phyloP scores from a whole-genome alignment of 2,113 vertebrate species.

The Hiodon tergisus region DNA sequence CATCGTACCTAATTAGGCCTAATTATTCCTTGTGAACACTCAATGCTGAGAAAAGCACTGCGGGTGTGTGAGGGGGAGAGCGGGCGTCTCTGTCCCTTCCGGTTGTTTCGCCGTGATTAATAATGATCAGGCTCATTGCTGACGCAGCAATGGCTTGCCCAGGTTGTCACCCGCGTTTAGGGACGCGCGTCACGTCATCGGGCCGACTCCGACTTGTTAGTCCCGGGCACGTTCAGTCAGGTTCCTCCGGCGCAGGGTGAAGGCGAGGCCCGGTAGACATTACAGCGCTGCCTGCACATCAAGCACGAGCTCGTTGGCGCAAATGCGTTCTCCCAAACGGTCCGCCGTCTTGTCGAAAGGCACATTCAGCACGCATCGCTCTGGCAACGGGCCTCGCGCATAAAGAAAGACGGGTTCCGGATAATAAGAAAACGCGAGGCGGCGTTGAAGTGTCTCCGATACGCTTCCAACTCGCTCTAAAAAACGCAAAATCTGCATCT shows the following conservation, averaged over 20 bases:
- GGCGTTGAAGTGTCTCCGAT: too few species aligned
- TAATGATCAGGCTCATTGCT: slow-evolving; percentile 36
- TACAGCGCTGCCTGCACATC: not conserved
- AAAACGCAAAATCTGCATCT: too few species aligned
- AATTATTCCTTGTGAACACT: slow-evolving; percentile 37
- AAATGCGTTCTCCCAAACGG: not conserved
- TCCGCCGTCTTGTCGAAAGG: not conserved
- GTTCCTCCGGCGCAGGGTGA: slow-evolving; percentile 50
- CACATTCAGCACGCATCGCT: not conserved
- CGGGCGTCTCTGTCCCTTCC: slow-evolving; percentile 34
- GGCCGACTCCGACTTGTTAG: slow-evolving; percentile 57
- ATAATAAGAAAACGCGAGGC: too few species aligned
- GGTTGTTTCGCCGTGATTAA: slow-evolving; percentile 32
- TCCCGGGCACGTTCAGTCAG: slow-evolving; percentile 58
- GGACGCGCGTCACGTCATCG: slow-evolving; percentile 41
- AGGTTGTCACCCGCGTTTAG: slow-evolving; percentile 24
- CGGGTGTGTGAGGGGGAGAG: slow-evolving; percentile 19
- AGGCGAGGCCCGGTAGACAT: slow-evolving; percentile 47
- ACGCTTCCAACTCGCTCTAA: too few species aligned
- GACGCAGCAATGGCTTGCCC: slow-evolving; percentile 23
- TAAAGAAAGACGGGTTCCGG: too few species aligned
- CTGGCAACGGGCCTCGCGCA: not conserved
- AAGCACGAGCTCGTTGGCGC: not conserved
- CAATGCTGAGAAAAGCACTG: slow-evolving; percentile 24
- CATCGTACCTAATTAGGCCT: slow-evolving; percentile 36